Base-by-base conservation (phyloP, 30 jellyfish, hydroid and myxozoan species). In the Morbakka virulenta region DNA sequence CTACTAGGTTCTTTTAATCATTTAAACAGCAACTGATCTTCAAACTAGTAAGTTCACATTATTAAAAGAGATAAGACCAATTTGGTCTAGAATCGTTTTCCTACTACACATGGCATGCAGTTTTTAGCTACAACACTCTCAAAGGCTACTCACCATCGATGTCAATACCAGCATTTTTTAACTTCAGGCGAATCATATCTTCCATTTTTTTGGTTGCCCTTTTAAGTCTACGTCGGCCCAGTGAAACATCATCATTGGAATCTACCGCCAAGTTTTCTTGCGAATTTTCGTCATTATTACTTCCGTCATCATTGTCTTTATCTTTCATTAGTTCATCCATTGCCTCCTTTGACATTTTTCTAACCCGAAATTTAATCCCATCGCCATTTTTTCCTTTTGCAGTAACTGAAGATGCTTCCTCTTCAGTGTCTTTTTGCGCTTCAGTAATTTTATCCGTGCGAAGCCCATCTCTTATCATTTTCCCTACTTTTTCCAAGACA, bases 141-240 rank as follows among this genome's bases (percentile, higher is more conserved):
- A 2, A 35, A 52, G 13, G n/a, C 0, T 14, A 62, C 89, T 3
- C 70, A 82, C 97, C 85, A 63, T 88, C 87, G 49, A 89, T 24
- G 50, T 83, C 84, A 12, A 89, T 80, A 9, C 97, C 97, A 22
- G 95, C 97, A 28, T 81, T 87, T 49, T 81, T 77, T 47, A 89
- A 36, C 65, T 89, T 82, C 53, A 76, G 79, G 52, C 83, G 77
- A 26, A 89, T 80, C 71, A 87, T 41, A 50, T 68, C 82, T 62
- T 89, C 97, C 33, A 89, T 89, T 71, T 87, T 75, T 65, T 87
- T 81, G n/a, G 95, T 83, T 1, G 94, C 94, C 21, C 31, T 27
- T 36, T 67, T 87, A 28, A 76, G 29, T 26, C 67, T 74, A 27
- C 48, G 51, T 20, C 64, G 64, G 0, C 76, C 65, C 2, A 28